Evolutionary conservation across 2,888 invertebrate genomes (phyloP), one percentile per base, ranked within the genome.

Genomic region (Drosophila borealis): DNA sequence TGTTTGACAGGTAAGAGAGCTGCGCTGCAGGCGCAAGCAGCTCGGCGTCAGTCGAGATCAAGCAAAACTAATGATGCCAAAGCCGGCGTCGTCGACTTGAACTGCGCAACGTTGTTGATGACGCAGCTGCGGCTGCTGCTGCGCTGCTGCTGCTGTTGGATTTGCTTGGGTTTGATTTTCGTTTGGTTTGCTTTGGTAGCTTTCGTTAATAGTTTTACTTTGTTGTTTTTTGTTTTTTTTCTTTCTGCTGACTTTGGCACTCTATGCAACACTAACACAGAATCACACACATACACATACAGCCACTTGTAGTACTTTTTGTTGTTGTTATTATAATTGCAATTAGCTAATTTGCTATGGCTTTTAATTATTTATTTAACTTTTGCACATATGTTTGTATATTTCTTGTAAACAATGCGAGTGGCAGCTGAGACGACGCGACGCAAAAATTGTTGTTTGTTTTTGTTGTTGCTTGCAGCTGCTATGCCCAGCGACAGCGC

Each of bases 1-100:
- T 76, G 90, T 91, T 90, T 90, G 68, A 85, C 90, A 91, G 89
- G 91, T 90, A 89, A 72, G 56, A 62, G 61, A 42, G 67, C 53
- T 62, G 80, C 63, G 59, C 67, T 61, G 66, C 61, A 51, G 66
- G 37, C 37, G 37, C 33, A 54, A 57, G 60, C 53, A 39, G 67
- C 70, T 46, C 19, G 53, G 42, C 14, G 33, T 45, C 44, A 41
- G 63, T 50, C 17, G 56, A 67, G 88, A 88, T 83, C 73, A 85
- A 84, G 70, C 68, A 56, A 71, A 81, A 70, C 80, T 80, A 80
- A 74, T 82, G 86, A 82, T 85, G 81, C 76, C 86, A 68, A 79
- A 82, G 86, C 86, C 86, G 81, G 80, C 86, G 81, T 80, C 80
- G 45, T n/a, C 36, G 45, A 41, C 36, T 57, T 56, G 36, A 57